phyloP scores from a whole-genome alignment of 2,113 vertebrate species.

The Catharus minimus region DNA sequence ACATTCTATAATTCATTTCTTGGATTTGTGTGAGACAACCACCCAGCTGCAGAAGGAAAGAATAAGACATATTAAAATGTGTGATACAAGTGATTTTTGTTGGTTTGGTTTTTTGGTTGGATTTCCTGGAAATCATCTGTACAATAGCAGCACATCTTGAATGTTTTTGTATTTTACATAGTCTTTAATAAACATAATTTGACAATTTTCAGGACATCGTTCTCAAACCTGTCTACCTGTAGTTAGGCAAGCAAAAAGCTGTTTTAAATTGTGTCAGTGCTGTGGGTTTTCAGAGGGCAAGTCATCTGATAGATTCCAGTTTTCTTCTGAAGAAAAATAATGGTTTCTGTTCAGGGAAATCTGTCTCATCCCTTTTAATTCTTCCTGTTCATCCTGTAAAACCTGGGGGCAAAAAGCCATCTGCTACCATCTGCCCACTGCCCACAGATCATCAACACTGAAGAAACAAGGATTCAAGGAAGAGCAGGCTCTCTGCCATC shows the following conservation, averaged over 20 bases:
- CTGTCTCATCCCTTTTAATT: background rate
- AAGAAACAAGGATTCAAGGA: background rate
- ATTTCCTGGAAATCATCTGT: conserved; percentile 17
- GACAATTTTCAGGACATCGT: background rate
- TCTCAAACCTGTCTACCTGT: background rate
- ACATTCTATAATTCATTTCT: conserved; percentile 57
- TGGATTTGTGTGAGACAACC: conserved; percentile 17
- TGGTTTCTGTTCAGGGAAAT: background rate
- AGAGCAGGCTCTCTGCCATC: background rate
- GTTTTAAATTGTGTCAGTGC: background rate
- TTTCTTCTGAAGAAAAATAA: background rate
- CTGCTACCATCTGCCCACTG: background rate
- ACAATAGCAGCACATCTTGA: background rate
- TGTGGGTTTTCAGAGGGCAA: background rate
- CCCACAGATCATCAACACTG: background rate
- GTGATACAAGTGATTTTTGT: background rate
- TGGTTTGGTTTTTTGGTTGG: background rate
- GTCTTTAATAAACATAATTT: background rate
- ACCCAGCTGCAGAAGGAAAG: conserved; percentile 3
- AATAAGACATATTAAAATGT: background rate
- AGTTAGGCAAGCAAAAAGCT: background rate
- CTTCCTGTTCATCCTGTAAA: background rate
- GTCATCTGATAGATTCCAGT: background rate
- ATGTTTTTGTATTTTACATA: background rate
- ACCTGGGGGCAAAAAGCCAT: background rate